phyloP scores from a whole-genome alignment of 2,113 vertebrate genomes.

The Hypocryptadius cinnamomeus region DNA sequence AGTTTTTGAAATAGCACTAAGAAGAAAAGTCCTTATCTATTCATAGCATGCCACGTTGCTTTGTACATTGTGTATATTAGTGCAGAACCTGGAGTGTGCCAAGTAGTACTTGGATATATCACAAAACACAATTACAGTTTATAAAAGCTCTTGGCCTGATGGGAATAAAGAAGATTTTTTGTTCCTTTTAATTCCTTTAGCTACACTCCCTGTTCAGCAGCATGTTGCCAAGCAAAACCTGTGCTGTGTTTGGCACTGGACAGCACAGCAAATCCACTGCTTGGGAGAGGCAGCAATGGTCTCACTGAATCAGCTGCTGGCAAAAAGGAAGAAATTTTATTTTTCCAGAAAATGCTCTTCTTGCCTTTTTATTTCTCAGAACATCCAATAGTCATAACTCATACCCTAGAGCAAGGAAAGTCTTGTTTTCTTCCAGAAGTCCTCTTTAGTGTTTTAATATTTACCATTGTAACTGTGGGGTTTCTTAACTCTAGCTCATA shows the following conservation, averaged over 20 bases:
- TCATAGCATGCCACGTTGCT: background rate
- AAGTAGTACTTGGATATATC: background rate
- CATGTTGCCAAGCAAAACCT: background rate
- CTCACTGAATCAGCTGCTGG: background rate
- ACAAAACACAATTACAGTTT: background rate
- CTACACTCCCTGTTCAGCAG: background rate
- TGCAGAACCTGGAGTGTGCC: background rate
- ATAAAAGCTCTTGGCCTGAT: background rate
- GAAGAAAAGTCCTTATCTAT: background rate
- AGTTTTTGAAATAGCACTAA: background rate
- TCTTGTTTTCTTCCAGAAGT: background rate
- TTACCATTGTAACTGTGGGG: background rate
- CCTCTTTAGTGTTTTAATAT: background rate
- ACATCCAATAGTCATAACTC: background rate
- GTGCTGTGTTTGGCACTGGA: background rate
- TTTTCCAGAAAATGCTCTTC: background rate
- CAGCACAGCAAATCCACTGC: background rate
- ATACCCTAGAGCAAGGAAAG: background rate
- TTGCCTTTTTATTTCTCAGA: background rate
- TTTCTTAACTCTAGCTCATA: background rate
- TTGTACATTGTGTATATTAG: background rate
- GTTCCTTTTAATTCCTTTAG: background rate
- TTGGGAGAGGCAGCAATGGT: background rate
- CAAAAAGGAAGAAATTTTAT: background rate
- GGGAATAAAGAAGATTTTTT: background rate